A percentile compares a stretch with the other conserved stretches of the same genome.
Conservation (phyloP, 2,113 vertebrate genomes). For the Alosa alosa region DNA sequence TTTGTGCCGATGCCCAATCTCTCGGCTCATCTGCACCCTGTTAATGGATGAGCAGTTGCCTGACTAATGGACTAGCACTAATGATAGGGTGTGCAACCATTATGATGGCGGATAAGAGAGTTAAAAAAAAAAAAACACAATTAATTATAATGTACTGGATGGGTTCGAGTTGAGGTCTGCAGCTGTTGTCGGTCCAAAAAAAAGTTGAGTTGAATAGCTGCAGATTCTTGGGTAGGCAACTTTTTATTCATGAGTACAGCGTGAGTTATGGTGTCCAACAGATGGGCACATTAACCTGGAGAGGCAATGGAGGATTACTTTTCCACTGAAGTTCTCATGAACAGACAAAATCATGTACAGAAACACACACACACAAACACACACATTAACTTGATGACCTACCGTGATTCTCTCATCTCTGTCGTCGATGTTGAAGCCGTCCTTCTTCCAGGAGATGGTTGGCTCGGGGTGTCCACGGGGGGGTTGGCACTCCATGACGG, state of each 20-base stretch:
- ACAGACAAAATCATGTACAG: not conserved
- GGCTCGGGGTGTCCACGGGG: slow-evolving; percentile 93
- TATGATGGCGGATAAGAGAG: not conserved
- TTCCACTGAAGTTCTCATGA: not conserved
- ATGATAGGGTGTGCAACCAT: not conserved
- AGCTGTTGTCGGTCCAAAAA: not conserved
- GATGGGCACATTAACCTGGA: not conserved
- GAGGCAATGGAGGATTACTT: not conserved
- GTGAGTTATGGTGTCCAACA: not conserved
- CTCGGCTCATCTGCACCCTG: not conserved
- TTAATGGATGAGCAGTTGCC: not conserved
- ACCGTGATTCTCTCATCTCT: slow-evolving; percentile 89
- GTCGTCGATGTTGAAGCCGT: slow-evolving; percentile 83
- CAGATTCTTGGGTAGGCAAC: not conserved
- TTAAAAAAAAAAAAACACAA: not conserved
- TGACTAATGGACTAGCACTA: slow-evolving; percentile 4
- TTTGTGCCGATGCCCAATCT: not conserved
- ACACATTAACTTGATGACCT: not conserved
- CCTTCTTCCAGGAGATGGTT: slow-evolving; percentile 93
- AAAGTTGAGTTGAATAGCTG: not conserved
- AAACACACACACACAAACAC: not conserved
- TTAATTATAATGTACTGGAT: slow-evolving; percentile 2
- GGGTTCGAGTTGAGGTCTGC: not conserved
- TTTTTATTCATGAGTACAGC: not conserved
- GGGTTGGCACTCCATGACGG: slow-evolving; percentile 89